Evolutionary conservation across 2,888 invertebrate genomes (phyloP).

Genomic region (Hirtodrosophila alboralis): DNA sequence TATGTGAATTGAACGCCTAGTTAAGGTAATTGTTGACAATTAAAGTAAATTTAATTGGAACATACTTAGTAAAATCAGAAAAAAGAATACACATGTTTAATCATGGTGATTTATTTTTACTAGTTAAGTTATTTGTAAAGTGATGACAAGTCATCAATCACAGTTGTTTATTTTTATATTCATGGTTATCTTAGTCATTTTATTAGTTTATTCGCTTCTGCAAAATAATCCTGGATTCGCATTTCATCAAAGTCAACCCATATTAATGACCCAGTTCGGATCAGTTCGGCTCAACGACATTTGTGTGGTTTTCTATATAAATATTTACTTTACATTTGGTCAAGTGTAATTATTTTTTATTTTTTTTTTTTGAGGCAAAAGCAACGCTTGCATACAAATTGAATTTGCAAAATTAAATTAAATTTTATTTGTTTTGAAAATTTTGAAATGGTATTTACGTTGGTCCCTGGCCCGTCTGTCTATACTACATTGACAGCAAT

Average conservation of each 20-base stretch:
- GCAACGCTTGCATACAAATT: conserved; percentile 32
- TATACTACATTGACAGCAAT: conserved; percentile 14
- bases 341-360: conserved; percentile 24
- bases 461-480: conserved; percentile 47
- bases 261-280: conserved; percentile 6
- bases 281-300: conserved; percentile 41
- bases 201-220: too few species aligned
- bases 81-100: too few species aligned
- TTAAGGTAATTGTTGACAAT: too few species aligned
- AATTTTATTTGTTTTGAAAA: conserved; percentile 36
- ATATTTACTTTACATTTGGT: conserved; percentile 35
- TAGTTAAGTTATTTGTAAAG: too few species aligned
- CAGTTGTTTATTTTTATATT: too few species aligned
- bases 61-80: too few species aligned
- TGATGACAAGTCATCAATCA: too few species aligned
- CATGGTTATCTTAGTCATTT: too few species aligned
- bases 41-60: too few species aligned
- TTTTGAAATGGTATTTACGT: conserved; percentile 24
- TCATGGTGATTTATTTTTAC: too few species aligned
- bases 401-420: conserved; percentile 4
- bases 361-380: conserved; percentile 23
- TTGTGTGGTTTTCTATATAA: conserved; percentile 13
- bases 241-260: conserved; percentile 30
- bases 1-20: too few species aligned
- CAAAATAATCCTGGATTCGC: too few species aligned